Evolutionary conservation across 2,113 vertebrate genomes (phyloP), one percentile per base, ranked within the genome.

Genomic region (Todiramphus saurophagus): DNA sequence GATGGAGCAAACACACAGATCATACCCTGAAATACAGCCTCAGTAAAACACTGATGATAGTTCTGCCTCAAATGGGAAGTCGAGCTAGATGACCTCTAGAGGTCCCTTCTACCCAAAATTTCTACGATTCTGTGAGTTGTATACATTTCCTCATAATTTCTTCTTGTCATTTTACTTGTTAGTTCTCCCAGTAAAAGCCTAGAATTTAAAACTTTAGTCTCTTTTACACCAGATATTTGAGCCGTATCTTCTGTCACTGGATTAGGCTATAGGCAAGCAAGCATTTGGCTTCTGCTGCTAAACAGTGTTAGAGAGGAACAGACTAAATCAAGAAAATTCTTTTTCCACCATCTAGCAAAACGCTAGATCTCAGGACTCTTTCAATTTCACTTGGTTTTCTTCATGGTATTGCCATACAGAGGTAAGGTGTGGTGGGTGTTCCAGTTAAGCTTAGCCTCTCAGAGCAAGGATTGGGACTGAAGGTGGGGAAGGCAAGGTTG

Each of bases 41-140:
- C 20, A 43, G 51, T 43, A n/a, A 86, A 86, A 37, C 27, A 18
- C 44, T 78, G 64, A 62, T 73, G n/a, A 81, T 37, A 89, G 68
- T 56, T 43, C 46, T 84, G 58, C 31, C 94, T 95, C 67, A 69
- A 56, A 73, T 10, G 75, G 59, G 39, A 90, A 93, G 63, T 92
- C 73, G 0, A 83, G 69, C 46, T 68, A 51, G 80, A 81, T 75
- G 83, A 95, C 95, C 96, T 97, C 95, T 96, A 96, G 94, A 92
- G 94, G 96, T 96, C 95, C 96, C 89, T 96, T 97, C 62, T 96
- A 92, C 91, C 93, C 81, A 96, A 97, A 97, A 95, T 89, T 96
- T 96, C 76, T 94, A 5, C 75, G 69, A 75, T 70, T 78, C 64
- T 1, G 4, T 46, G 76, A 89, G 39, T 82, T 51, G 51, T 59